A percentile compares a stretch with the other conserved stretches of the same genome.
These are phyloP conservation scores for Neolamprologus falcicula DNA, from an alignment of 2,113 vertebrate genomes.

Conservation along the genomic window DNA sequence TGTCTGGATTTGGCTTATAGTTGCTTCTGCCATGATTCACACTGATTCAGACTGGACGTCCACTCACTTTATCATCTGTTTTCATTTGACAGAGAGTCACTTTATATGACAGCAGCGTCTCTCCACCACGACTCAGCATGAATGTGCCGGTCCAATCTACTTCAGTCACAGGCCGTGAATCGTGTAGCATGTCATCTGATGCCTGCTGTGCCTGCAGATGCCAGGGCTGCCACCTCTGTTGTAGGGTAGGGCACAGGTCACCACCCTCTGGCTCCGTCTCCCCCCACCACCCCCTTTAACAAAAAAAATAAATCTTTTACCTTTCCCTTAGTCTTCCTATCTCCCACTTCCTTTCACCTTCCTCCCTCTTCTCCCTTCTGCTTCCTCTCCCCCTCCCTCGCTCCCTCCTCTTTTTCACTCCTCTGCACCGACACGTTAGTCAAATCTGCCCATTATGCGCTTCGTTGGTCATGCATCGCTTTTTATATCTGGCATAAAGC, in stretches of 20 bases:
- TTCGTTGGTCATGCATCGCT: conserved; percentile 54
- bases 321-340: neutral
- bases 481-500: conserved; percentile 66
- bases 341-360: neutral
- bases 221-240: conserved; percentile 39
- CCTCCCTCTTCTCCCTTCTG: neutral
- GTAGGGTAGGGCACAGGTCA: conserved; percentile 30
- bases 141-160: conserved; percentile 27
- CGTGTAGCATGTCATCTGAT: conserved; percentile 41
- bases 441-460: conserved; percentile 61
- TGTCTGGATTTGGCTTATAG: conserved; percentile 2
- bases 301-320: neutral
- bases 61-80: conserved; percentile 34
- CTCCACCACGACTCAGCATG: conserved; percentile 35
- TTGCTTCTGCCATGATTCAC: conserved; percentile 6
- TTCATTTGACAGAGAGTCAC: conserved; percentile 31
- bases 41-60: conserved; percentile 29
- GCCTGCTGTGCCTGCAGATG: conserved; percentile 55
- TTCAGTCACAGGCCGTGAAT: conserved; percentile 35
- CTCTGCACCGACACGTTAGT: conserved; percentile 52
- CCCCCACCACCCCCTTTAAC: neutral
- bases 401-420: conserved; percentile 34
- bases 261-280: conserved; percentile 3
- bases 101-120: conserved; percentile 24
- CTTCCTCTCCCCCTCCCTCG: neutral